phyloP scores from a whole-genome alignment of 1,140 invertebrate genomes.

The Brachionus paranguensis region DNA sequence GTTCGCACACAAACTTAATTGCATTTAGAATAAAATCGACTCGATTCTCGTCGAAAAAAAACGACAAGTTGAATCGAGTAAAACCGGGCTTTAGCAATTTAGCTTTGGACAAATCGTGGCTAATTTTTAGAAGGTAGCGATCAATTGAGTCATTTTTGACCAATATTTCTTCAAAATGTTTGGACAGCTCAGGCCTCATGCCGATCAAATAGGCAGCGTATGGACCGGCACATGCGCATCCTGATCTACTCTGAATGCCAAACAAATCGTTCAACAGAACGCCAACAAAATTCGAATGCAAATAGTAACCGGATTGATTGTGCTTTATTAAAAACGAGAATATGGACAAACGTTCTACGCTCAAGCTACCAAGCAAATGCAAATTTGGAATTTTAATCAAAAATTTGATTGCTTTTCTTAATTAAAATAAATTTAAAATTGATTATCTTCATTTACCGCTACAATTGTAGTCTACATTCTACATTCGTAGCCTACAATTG shows the following conservation, averaged over 20 bases:
- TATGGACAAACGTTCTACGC: slow-evolving; percentile 67
- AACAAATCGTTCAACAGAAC: slow-evolving; percentile 36
- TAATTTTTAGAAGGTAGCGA: background rate
- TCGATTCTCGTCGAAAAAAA: slow-evolving; percentile 72
- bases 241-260: slow-evolving; percentile 35
- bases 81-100: slow-evolving; percentile 67
- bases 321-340: slow-evolving; percentile 80
- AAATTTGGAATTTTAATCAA: background rate
- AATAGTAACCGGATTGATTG: slow-evolving; percentile 49
- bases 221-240: slow-evolving; percentile 32
- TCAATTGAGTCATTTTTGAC: slow-evolving; percentile 11
- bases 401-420: slow-evolving; percentile 19
- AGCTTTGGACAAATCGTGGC: background rate
- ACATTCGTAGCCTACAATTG: background rate
- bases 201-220: background rate
- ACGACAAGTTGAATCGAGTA: slow-evolving; percentile 74
- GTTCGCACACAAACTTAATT: slow-evolving; percentile 74
- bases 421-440: background rate
- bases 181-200: background rate
- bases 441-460: background rate
- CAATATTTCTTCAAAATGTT: slow-evolving; percentile 21
- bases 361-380: slow-evolving; percentile 65
- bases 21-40: slow-evolving; percentile 73
- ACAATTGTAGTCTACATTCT: background rate
- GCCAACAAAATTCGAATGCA: slow-evolving; percentile 36